phyloP scores from a whole-genome alignment of 1,140 invertebrate species.

The Elymnias hypermnestra region DNA sequence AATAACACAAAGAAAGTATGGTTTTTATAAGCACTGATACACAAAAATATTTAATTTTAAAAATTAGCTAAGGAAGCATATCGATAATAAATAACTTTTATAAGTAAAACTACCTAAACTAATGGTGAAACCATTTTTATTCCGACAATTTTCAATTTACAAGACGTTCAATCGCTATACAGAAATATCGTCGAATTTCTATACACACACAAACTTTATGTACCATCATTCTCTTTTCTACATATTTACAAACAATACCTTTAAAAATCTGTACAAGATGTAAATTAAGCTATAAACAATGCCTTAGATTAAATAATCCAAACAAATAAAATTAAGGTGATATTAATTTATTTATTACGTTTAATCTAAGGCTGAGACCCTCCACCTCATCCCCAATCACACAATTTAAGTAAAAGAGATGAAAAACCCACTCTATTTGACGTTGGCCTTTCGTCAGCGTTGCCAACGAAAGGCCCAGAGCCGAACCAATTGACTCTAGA shows the following conservation, averaged over 20 bases:
- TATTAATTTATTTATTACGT: slow-evolving; percentile 22
- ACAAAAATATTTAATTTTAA: background rate
- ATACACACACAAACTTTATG: background rate
- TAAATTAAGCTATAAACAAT: slow-evolving; percentile 10
- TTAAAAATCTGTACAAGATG: slow-evolving; percentile 19
- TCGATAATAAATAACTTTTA: slow-evolving; percentile 2
- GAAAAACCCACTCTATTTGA: slow-evolving; percentile 67
- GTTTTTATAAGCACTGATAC: background rate
- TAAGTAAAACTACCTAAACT: slow-evolving; percentile 1
- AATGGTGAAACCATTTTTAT: background rate
- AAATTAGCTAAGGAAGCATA: background rate
- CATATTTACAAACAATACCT: slow-evolving; percentile 28
- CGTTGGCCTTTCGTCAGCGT: slow-evolving; percentile 55
- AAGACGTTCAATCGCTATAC: background rate
- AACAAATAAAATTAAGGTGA: slow-evolving; percentile 4
- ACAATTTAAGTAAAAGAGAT: slow-evolving; percentile 62
- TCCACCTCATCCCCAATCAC: slow-evolving; percentile 65
- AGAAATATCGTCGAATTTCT: background rate
- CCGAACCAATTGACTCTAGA: slow-evolving; percentile 69
- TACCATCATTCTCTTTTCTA: slow-evolving; percentile 8
- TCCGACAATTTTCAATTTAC: background rate
- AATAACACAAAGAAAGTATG: too few relatives aligned
- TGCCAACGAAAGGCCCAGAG: slow-evolving; percentile 71
- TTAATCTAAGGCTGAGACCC: slow-evolving; percentile 50
- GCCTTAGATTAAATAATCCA: slow-evolving; percentile 23